A percentile compares a stretch with the other conserved stretches of the same genome.
Conservation (phyloP, 53 echinoderm and acorn worm species). For the Paelopatides confundens region DNA sequence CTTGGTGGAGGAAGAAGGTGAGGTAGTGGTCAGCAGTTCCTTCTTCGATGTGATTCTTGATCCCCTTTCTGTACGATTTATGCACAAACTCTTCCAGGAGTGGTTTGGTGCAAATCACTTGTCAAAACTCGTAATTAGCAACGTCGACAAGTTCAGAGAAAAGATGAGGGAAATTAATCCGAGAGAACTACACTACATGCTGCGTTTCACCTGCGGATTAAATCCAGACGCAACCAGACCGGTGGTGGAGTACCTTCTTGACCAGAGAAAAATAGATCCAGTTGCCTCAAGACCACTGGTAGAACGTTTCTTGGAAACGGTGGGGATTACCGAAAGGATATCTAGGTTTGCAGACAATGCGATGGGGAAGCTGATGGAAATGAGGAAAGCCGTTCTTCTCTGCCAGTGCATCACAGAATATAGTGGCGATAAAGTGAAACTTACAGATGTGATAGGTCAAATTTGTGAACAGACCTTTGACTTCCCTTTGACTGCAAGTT, state of each 20-base stretch:
- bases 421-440: no score
- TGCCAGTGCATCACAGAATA: no score
- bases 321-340: no score
- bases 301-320: no score
- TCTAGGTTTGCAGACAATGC: no score
- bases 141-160: not conserved
- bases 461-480: no score
- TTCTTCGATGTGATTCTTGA: not conserved
- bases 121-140: not conserved
- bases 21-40: not conserved
- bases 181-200: not conserved
- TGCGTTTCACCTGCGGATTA: not conserved
- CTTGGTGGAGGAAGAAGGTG: not conserved
- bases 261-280: no score
- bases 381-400: no score
- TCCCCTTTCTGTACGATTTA: not conserved
- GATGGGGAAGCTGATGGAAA: no score
- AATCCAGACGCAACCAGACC: not conserved
- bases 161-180: not conserved
- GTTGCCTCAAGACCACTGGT: no score
- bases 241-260: not conserved
- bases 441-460: no score
- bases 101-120: not conserved
- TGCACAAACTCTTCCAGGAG: slow-evolving; percentile 1
- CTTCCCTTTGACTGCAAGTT: no score